These are phyloP conservation scores for Leptoteleia sp. DNA, from an alignment of 1,140 invertebrate species.

Conservation along the genomic window DNA sequence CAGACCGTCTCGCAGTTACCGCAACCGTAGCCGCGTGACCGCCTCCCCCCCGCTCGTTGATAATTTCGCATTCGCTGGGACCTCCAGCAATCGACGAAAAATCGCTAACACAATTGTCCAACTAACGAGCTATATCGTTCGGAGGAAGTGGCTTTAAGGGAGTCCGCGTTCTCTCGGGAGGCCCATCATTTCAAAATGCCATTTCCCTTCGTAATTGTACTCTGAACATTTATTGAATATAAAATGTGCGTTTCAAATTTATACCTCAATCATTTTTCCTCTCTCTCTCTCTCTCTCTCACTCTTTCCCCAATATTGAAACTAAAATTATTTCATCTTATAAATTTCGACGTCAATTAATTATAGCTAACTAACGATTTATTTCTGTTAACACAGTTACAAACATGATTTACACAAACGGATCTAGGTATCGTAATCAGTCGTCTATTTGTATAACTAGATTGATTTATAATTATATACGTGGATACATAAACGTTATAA, in stretches of 20 bases:
- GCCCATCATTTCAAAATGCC: slow-evolving; percentile 32
- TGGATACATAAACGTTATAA: too few species aligned
- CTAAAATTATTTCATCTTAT: too few species aligned
- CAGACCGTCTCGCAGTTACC: slow-evolving; percentile 59
- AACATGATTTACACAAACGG: too few species aligned
- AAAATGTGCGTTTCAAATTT: slow-evolving; percentile 25
- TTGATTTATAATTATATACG: too few species aligned
- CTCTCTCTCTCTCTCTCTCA: too few species aligned
- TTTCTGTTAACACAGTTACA: too few species aligned
- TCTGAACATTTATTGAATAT: slow-evolving; percentile 23
- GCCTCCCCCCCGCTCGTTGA: slow-evolving; percentile 39
- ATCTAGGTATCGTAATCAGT: too few species aligned
- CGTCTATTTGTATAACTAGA: too few species aligned
- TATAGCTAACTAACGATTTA: too few species aligned
- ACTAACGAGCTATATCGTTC: slow-evolving; percentile 58
- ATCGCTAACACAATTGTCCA: slow-evolving; percentile 62
- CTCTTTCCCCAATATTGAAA: too few species aligned
- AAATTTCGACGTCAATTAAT: too few species aligned
- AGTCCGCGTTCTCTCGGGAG: slow-evolving; percentile 29
- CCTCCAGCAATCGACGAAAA: slow-evolving; percentile 60
- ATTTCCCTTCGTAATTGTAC: slow-evolving; percentile 43
- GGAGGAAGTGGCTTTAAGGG: slow-evolving; percentile 17
- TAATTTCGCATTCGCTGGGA: slow-evolving; percentile 58
- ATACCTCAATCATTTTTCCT: too few species aligned
- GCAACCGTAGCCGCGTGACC: slow-evolving; percentile 63